phyloP scores from a whole-genome alignment of 2,113 vertebrate genomes.

The Boleophthalmus pectinirostris region DNA sequence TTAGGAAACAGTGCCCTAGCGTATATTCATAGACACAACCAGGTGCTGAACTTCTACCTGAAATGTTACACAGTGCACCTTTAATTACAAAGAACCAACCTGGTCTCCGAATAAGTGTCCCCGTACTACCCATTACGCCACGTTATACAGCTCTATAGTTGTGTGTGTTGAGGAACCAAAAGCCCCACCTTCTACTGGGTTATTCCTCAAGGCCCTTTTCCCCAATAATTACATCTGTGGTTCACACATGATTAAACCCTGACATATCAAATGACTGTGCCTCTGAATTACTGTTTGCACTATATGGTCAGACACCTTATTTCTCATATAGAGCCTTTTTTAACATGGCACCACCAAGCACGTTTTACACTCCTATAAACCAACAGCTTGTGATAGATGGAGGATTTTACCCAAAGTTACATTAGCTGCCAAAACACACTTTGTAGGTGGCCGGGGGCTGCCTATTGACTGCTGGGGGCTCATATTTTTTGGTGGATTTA shows the following conservation, averaged over 20 bases:
- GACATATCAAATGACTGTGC: background rate
- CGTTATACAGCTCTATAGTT: background rate
- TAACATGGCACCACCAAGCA: background rate
- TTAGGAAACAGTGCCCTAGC: too few relatives aligned
- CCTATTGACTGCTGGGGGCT: slow-evolving; percentile 26
- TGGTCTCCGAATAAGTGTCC: background rate
- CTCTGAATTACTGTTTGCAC: background rate
- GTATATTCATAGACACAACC: too few relatives aligned
- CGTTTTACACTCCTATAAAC: slow-evolving; percentile 4
- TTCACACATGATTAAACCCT: slow-evolving; percentile 15
- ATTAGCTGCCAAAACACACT: slow-evolving; percentile 25
- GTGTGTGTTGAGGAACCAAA: slow-evolving; percentile 6
- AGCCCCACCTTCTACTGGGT: background rate
- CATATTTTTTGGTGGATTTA: slow-evolving; percentile 46
- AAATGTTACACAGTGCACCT: background rate
- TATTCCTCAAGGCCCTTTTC: slow-evolving; percentile 8
- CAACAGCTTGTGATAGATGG: slow-evolving; percentile 19
- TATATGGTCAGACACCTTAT: background rate
- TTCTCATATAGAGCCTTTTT: background rate
- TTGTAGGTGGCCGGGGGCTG: slow-evolving; percentile 29
- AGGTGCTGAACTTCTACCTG: too few relatives aligned
- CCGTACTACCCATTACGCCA: background rate
- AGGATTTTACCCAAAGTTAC: slow-evolving; percentile 34
- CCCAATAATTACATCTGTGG: slow-evolving; percentile 5
- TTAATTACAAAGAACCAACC: background rate